A percentile compares a stretch with the other conserved stretches of the same genome.
phyloP scores from a whole-genome alignment of 2,888 invertebrate genomes.

The Gerris lacustris region DNA sequence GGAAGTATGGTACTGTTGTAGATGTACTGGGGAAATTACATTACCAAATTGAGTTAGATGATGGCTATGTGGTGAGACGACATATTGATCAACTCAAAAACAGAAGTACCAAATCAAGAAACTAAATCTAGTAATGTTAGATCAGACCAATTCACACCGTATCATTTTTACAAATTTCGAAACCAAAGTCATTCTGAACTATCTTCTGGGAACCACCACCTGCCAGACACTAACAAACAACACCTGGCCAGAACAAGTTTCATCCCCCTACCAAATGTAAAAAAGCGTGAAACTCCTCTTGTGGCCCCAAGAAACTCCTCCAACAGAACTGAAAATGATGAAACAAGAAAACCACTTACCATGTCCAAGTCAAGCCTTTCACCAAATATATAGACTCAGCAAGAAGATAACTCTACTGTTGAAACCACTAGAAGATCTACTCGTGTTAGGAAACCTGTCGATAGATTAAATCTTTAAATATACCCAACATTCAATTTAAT shows the following conservation, averaged over 20 bases:
- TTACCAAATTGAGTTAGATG: constrained; percentile 10
- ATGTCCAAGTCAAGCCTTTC: background rate
- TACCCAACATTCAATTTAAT: background rate
- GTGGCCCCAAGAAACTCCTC: background rate
- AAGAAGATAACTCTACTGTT: background rate
- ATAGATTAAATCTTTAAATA: background rate
- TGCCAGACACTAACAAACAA: background rate
- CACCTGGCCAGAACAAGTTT: background rate
- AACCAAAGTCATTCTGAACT: background rate
- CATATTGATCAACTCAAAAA: constrained; percentile 2
- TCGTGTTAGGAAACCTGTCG: background rate
- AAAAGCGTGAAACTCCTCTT: background rate
- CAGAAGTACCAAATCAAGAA: background rate
- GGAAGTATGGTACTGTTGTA: constrained; percentile 6
- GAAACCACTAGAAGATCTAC: background rate
- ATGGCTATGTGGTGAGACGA: constrained; percentile 10
- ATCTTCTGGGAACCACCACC: background rate
- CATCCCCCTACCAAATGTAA: background rate
- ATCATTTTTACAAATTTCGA: background rate
- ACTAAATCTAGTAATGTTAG: background rate
- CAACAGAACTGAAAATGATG: background rate
- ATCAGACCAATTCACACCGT: background rate
- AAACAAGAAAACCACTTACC: background rate
- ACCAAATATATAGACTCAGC: background rate
- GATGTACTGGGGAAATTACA: constrained; percentile 14